Percentiles rank a stretch among this genome's conserved stretches.
phyloP scores from a whole-genome alignment of 1,140 invertebrate species.

The Pogonus chalceus region DNA sequence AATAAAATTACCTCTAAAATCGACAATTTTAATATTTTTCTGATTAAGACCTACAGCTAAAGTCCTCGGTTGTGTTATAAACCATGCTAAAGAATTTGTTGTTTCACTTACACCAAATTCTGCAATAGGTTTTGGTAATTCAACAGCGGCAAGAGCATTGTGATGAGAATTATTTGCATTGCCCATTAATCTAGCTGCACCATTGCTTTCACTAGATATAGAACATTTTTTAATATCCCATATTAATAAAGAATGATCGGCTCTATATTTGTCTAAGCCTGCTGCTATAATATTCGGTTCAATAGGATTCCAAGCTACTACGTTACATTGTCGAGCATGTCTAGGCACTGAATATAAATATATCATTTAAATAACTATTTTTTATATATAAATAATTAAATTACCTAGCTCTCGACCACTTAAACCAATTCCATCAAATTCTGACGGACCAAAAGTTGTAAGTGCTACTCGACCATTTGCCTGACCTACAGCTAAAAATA shows the following conservation, averaged over 20 bases:
- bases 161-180: conserved; percentile 16
- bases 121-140: conserved; percentile 42
- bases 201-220: conserved; percentile 29
- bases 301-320: conserved; percentile 81
- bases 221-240: conserved; percentile 61
- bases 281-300: conserved; percentile 73
- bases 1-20: conserved; percentile 72
- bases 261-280: conserved; percentile 76
- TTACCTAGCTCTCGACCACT: conserved; percentile 70
- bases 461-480: conserved; percentile 76
- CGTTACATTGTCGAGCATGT: conserved; percentile 72
- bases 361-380: neutral
- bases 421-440: conserved; percentile 53
- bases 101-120: conserved; percentile 72
- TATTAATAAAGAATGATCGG: conserved; percentile 69
- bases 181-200: conserved; percentile 13
- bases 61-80: conserved; percentile 58
- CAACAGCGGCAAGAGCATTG: conserved; percentile 24
- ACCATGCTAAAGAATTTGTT: conserved; percentile 78
- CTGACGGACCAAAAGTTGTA: conserved; percentile 63
- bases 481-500: conserved; percentile 73
- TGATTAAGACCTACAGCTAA: conserved; percentile 80
- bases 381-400: conserved; percentile 13
- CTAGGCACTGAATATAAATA: conserved; percentile 52
- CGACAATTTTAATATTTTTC: conserved; percentile 83